Evolutionary conservation across 2,888 invertebrate species (phyloP).

Genomic region (Ypsolopha scabrella): DNA sequence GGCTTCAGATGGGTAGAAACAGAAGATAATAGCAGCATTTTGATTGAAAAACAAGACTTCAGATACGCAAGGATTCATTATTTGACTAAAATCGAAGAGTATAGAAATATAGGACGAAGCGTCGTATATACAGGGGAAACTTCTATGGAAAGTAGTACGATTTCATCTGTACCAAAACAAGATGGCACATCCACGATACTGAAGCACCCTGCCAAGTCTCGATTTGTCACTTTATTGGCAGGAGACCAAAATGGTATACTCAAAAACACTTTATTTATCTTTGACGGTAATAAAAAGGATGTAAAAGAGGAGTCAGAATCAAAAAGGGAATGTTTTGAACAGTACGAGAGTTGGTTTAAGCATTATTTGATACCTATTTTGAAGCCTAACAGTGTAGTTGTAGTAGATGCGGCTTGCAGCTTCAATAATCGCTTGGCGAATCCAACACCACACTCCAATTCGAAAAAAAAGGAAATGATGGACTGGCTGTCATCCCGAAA

Average conservation of each 20-base stretch:
- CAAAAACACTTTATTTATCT: constrained; percentile 19
- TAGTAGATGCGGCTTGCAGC: constrained; percentile 19
- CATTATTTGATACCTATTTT: constrained; percentile 19
- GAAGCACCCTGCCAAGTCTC: constrained; percentile 22
- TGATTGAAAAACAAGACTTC: constrained; percentile 23
- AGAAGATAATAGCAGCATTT: constrained; percentile 21
- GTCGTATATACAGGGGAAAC: constrained; percentile 23
- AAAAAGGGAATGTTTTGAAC: constrained; percentile 20
- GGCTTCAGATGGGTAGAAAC: constrained; percentile 25
- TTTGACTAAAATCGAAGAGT: constrained; percentile 21
- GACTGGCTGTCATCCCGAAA: constrained; percentile 21
- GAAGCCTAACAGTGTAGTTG: constrained; percentile 21
- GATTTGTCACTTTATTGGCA: constrained; percentile 19
- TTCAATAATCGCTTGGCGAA: constrained; percentile 21
- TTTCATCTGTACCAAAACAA: constrained; percentile 20
- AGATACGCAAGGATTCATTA: constrained; percentile 22
- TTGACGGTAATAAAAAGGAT: constrained; percentile 20
- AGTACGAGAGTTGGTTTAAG: constrained; percentile 23
- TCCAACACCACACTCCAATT: constrained; percentile 20
- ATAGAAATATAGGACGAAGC: constrained; percentile 18
- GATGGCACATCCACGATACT: constrained; percentile 21
- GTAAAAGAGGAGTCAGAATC: constrained; percentile 20
- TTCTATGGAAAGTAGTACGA: constrained; percentile 19
- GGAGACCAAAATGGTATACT: constrained; percentile 19
- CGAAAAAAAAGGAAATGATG: constrained; percentile 23